Base-by-base conservation (phyloP, 1,140 invertebrate species). In the Galleria mellonella region DNA sequence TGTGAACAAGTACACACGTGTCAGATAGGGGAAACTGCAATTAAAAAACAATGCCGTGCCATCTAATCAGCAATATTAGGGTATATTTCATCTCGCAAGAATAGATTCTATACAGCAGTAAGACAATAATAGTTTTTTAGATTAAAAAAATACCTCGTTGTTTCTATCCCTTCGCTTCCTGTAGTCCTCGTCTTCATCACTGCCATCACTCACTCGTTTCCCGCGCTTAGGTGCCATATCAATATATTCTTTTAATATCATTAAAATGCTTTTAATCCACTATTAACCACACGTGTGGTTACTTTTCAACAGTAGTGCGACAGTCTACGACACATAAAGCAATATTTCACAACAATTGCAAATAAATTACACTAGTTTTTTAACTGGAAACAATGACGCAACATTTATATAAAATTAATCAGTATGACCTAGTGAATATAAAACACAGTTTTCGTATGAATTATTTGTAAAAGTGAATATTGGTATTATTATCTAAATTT, bases 101-200 rank as follows among this genome's bases (percentile, higher is more conserved):
- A n/a, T n/a, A n/a, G n/a, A n/a, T n/a, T n/a, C n/a, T n/a, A n/a
- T n/a, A n/a, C n/a, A n/a, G n/a, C n/a, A n/a, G n/a, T n/a, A n/a
- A n/a, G n/a, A n/a, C n/a, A n/a, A n/a, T n/a, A n/a, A 23, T 6
- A 23, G 6, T 23, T 23, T 23, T 6, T 3, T 23, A 2, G 6
- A 6, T 6, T 9, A 9, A 35, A 14, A 47, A 47, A 29, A 70
- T 85, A 92, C 91, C 78, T 94, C 89, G 86, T 97, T 97, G 85
- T 97, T 97, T 64, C 94, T 89, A 62, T 94, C 93, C 14, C 95
- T 86, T 33, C 92, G 90, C 57, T 90, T 91, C 46, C 92, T 88
- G 72, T 97, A 96, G 63, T 96, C 94, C 32, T 94, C 91, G 28
- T 90, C 90, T 53, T 92, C 91, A 46, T 94, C 93, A 12, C 90